Conservation (phyloP, 2,888 invertebrate species). For the Atrina japonica region DNA sequence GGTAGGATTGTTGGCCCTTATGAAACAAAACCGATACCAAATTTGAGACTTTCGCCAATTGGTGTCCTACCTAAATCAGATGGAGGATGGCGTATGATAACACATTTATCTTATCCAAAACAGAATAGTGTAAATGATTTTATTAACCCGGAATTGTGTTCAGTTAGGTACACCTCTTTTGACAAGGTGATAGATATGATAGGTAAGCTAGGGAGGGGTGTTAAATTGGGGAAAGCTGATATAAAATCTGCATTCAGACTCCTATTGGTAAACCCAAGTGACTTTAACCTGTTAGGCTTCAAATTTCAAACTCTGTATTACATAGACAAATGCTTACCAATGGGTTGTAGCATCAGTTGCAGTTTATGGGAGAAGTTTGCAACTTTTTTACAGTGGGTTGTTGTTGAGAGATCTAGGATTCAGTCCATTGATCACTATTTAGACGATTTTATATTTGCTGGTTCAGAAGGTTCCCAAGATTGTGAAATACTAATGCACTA, state of each 20-base stretch:
- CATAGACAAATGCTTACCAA: constrained; percentile 25
- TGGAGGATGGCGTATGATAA: constrained; percentile 14
- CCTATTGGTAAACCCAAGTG: constrained; percentile 12
- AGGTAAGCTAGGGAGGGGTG: constrained; percentile 1
- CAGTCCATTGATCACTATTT: constrained; percentile 23
- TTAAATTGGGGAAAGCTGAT: constrained; percentile 8
- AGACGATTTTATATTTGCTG: constrained; percentile 35
- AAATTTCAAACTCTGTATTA: constrained; percentile 15
- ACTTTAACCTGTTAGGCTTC: constrained; percentile 22
- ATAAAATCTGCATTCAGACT: constrained; percentile 21
- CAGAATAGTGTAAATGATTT: constrained; percentile 17
- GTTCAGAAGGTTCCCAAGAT: neutral
- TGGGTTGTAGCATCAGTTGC: too few relatives aligned
- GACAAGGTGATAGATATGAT: too few relatives aligned
- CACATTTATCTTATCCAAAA: constrained; percentile 11
- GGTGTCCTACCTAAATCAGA: too few relatives aligned
- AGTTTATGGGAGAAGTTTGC: constrained; percentile 17
- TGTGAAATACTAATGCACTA: constrained; percentile 1
- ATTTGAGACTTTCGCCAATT: too few relatives aligned
- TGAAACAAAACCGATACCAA: too few relatives aligned
- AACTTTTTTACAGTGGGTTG: constrained; percentile 24
- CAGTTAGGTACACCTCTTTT: constrained; percentile 13
- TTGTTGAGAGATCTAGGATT: neutral
- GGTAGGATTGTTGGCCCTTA: too few relatives aligned
- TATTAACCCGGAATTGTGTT: constrained; percentile 7